These are phyloP conservation scores for Gymnopithys bicolor DNA, from an alignment of 2,797 vertebrate genomes.

Conservation along the genomic window DNA sequence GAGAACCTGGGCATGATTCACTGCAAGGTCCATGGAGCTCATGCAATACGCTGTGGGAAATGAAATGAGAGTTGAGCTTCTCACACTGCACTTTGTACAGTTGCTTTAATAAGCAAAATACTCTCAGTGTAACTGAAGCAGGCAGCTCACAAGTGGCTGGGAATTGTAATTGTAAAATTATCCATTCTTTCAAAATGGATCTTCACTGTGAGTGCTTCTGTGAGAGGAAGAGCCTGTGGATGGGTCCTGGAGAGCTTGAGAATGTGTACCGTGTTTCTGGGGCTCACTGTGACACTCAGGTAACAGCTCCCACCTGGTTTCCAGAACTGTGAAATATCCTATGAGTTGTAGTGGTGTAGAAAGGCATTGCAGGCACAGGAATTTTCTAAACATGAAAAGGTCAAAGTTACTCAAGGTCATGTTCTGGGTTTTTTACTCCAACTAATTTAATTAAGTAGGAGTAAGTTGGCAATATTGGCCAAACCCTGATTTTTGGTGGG, in stretches of 20 bases:
- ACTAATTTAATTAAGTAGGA: background rate
- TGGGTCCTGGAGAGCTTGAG: background rate
- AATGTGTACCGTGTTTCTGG: fast-evolving
- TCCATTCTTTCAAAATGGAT: background rate
- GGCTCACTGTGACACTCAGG: background rate
- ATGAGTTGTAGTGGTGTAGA: background rate
- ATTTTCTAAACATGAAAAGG: background rate
- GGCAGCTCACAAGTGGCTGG: background rate
- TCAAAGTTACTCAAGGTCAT: background rate
- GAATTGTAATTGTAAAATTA: constrained; percentile 7
- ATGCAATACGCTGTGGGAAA: background rate
- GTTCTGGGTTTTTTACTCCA: background rate
- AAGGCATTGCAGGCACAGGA: background rate
- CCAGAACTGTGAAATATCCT: background rate
- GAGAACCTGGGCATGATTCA: background rate
- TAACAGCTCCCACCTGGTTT: background rate
- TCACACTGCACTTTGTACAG: background rate
- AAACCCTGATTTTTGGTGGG: background rate
- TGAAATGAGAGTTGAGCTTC: constrained; percentile 32
- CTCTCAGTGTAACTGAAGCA: background rate
- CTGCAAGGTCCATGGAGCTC: background rate
- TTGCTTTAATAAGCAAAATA: constrained; percentile 20
- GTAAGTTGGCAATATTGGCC: background rate
- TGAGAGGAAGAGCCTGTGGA: background rate
- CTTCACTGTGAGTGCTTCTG: background rate